Base-by-base conservation (phyloP, 2,113 vertebrate genomes). In the Benitochromis conjunctus region DNA sequence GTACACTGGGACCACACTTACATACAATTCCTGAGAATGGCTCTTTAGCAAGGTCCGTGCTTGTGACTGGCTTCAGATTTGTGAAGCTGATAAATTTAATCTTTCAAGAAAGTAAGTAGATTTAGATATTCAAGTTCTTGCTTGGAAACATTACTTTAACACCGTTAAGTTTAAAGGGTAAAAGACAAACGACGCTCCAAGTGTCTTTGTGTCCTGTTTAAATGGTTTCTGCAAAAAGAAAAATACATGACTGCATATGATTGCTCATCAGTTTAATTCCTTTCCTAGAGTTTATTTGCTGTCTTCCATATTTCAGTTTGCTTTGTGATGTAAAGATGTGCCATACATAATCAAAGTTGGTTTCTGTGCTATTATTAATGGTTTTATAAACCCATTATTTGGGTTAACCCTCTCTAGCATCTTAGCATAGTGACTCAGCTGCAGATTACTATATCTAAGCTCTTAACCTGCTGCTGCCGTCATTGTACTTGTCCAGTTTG, bases 321-420 rank as follows among this genome's bases (percentile, higher is more conserved):
- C 85, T 89, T 83, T 74, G 85, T 91, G 55, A 88, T 84, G 81
- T 92, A 79, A 90, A 91, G 26, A 91, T 79, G 94, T 95, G 94
- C 94, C 94, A 95, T 94, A 91, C 38, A 34, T 83, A 46, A 82
- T 69, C 36, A 78, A 24, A 36, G 43, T 91, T 88, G 69, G 57
- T 91, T 92, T 90, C 71, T 77, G 74, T 91, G 87, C 84, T 90
- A 60, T 91, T 89, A 79, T 79, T 89, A 85, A 88, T 77, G 26
- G 18, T 74, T 81, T 38, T 60, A n/a, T 84, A 54, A 85, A 85
- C 55, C 71, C 77, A 46, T 85, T 86, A 58, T 86, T 74, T 82
- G 86, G 79, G 83, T 85, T 76, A 79, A 91, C 26, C 9, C 81
- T 86, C 82, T 69, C 56, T 66, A 82, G 84, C 43, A 12, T 89